Percentiles rank a stretch among this genome's conserved stretches.
These are phyloP conservation scores for Acanthosepion lycidas DNA, from an alignment of 2,888 invertebrate genomes.

Conservation along the genomic window DNA sequence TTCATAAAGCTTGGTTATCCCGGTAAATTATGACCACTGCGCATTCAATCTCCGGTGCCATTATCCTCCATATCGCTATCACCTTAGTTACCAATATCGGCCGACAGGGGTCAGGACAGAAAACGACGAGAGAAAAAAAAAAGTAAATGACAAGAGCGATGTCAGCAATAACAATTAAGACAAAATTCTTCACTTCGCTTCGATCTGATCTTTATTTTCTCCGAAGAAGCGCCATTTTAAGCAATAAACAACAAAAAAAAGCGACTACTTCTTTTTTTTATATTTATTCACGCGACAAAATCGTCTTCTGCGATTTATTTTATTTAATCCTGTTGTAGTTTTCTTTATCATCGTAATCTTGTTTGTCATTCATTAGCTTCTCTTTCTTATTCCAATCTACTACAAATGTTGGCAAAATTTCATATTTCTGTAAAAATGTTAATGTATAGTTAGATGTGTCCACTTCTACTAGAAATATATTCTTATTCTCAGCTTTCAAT, in stretches of 20 bases:
- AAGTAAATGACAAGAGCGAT: background rate
- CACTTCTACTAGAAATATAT: too few relatives aligned
- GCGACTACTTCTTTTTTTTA: too few relatives aligned
- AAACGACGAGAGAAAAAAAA: background rate
- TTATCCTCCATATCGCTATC: background rate
- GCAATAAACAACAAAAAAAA: background rate
- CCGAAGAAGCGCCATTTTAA: background rate
- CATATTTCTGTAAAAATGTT: too few relatives aligned
- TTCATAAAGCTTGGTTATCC: constrained; percentile 6
- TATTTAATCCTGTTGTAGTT: too few relatives aligned
- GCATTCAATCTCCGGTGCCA: background rate
- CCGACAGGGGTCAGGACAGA: background rate
- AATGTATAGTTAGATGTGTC: too few relatives aligned
- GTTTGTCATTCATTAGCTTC: too few relatives aligned
- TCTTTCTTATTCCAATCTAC: too few relatives aligned
- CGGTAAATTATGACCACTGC: background rate
- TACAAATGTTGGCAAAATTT: too few relatives aligned
- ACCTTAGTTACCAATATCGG: background rate
- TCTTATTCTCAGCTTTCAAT: too few relatives aligned
- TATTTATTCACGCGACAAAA: too few relatives aligned
- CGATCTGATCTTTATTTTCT: background rate
- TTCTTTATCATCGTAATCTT: too few relatives aligned
- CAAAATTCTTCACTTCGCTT: background rate
- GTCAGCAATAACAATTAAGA: background rate
- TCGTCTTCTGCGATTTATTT: too few relatives aligned